Evolutionary conservation across 2,113 vertebrate species (phyloP), one percentile per base, ranked within the genome.

Genomic region (Carollia perspicillata): DNA sequence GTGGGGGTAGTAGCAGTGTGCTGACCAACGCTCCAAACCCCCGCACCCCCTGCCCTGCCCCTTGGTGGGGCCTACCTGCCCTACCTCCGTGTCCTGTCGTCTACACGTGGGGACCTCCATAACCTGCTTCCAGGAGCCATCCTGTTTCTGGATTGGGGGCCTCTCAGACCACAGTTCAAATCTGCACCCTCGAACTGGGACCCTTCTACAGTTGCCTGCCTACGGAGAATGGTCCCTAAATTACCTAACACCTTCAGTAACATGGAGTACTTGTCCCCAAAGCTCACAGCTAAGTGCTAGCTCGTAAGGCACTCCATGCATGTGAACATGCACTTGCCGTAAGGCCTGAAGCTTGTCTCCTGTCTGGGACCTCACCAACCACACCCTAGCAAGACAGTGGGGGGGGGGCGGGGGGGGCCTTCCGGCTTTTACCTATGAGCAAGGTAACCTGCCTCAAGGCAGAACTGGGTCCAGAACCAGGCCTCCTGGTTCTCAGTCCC

Each of bases 121-220:
- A 68, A 71, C 26, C 72, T 68, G 37, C 63, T 30, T 6, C 1
- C 0, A 18, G 66, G 8, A 5, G 2, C 22, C 42, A 75, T 71
- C 55, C 18, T 26, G 20, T 71, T 88, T 92, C 4, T 28, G 23
- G 16, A 42, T 55, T 65, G 47, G 49, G 33, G 10, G 12, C 37
- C 12, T 58, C 33, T 66, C 18, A 30, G 51, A 40, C 28, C 4
- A 8, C 22, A 33, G 22, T 94, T 85, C 49, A 51, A 33, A 74
- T 17, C 28, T 2, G 12, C 37, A 13, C 3, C 2, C 9, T 26
- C n/a, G n/a, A n/a, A n/a, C n/a, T n/a, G n/a, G n/a, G n/a, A n/a
- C n/a, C n/a, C n/a, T n/a, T n/a, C n/a, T 58, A 44, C 42, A 37
- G 2, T 35, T 55, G 6, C 81, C 68, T 60, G 33, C 26, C 16